phyloP scores from a whole-genome alignment of 2,113 vertebrate species.

The Erythrolamprus reginae region DNA sequence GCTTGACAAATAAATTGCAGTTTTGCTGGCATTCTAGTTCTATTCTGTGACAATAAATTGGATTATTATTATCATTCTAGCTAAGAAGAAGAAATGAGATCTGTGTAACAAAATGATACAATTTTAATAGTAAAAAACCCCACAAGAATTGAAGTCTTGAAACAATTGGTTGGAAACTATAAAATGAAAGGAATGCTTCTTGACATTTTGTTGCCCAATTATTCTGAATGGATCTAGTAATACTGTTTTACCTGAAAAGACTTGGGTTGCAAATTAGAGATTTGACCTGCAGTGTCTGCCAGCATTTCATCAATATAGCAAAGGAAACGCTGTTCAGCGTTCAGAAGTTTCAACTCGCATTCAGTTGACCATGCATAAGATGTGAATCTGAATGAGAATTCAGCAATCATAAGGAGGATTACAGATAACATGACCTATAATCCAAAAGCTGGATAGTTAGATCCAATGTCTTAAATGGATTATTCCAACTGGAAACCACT shows the following conservation, averaged over 20 bases:
- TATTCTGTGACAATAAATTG: background rate
- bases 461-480: background rate
- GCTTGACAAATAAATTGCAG: background rate
- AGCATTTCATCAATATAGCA: background rate
- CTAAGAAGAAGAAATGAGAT: background rate
- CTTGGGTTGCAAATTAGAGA: background rate
- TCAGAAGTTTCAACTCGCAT: background rate
- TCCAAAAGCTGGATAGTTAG: background rate
- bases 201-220: background rate
- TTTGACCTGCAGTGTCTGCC: background rate
- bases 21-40: slow-evolving; percentile 14
- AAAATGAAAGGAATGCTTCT: background rate
- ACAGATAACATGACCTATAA: background rate
- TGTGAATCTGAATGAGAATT: background rate
- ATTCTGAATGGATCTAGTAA: background rate
- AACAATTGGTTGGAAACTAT: background rate
- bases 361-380: background rate
- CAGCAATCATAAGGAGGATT: background rate
- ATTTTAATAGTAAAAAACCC: background rate
- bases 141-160: background rate
- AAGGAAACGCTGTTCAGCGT: background rate
- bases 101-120: background rate
- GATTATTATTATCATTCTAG: background rate
- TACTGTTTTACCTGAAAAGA: background rate
- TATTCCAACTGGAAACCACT: background rate